phyloP scores from a whole-genome alignment of 2,797 vertebrate genomes.

The Lepilemur septentrionalis region DNA sequence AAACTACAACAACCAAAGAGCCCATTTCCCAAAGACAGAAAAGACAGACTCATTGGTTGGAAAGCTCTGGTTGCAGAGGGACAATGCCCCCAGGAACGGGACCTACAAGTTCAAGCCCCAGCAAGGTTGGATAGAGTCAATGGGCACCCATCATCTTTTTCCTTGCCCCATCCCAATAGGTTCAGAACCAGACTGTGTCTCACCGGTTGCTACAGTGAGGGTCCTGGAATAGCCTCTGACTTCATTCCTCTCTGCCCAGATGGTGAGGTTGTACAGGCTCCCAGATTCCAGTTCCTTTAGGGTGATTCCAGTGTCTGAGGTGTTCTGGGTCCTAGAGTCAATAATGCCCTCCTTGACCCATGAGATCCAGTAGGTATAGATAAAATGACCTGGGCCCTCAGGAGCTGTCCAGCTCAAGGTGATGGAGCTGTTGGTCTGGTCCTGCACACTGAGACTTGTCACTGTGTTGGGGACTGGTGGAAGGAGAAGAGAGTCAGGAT shows the following conservation, averaged over 20 bases:
- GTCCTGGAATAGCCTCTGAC: accelerated
- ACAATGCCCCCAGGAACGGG: not conserved
- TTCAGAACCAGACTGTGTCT: not conserved
- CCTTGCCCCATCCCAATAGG: accelerated
- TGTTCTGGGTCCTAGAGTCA: accelerated
- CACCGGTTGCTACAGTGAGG: not conserved
- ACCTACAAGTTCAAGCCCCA: not conserved
- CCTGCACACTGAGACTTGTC: not conserved
- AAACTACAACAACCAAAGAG: not conserved
- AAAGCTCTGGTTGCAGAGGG: not conserved
- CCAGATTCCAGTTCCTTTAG: not conserved
- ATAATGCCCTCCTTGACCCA: accelerated
- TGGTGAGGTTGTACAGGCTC: not conserved
- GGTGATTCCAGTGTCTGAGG: accelerated
- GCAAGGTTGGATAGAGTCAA: accelerated
- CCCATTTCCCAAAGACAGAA: not conserved
- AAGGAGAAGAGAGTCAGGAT: not conserved
- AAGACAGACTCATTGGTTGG: not conserved
- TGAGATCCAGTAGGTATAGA: not conserved
- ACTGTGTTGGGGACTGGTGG: not conserved
- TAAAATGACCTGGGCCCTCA: accelerated
- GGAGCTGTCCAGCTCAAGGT: not conserved
- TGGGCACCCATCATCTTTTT: too few species aligned
- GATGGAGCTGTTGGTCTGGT: not conserved
- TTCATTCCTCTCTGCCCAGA: not conserved